Base-by-base conservation (phyloP, 2,888 invertebrate species). In the Hirtodrosophila histrioides region DNA sequence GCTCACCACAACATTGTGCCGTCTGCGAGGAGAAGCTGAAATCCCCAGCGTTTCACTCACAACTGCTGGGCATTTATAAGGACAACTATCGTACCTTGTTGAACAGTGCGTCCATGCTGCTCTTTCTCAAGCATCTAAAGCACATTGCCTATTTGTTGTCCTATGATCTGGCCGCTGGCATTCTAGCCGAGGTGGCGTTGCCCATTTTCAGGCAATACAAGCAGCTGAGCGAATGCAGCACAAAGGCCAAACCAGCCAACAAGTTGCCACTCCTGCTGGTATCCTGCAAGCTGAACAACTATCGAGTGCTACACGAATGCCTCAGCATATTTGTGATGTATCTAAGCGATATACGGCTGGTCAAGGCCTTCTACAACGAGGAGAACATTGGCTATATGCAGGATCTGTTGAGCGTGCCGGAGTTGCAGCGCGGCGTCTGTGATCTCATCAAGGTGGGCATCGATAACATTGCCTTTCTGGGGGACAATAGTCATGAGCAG, bases 401-500 rank as follows among this genome's bases (percentile, higher is more conserved):
- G 62, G 90, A 91, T 36, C 72, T 92, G 23, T 58, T 91, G 35
- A 68, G 72, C 49, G 84, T 89, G 41, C 90, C 91, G 4, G 88
- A 87, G 33, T 58, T 92, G 23, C 88, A 89, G 35, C 82, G 89
- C n/a, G 82, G 82, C 17, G 87, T 90, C 3, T 91, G 91, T 66
- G 90, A 90, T 84, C 82, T 92, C 31, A 89, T 92, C 39, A 91
- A 90, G 63, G 91, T 91, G 53, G 92, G 91, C 69, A 88, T 92
- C 39, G 90, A 91, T 45, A 91, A 91, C 57, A 85, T 87, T 23
- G 88, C 89, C 45, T 89, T 88, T 69, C 76, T 91, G 39, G 91
- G 90, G 11, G 90, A 91, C 45, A 90, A 87, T 35, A 72, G 62
- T 24, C 85, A 84, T 40, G 89, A 91, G 43, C 90, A 91, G 76